Conservation (phyloP, 2,113 vertebrate genomes). For the Eira barbara region DNA sequence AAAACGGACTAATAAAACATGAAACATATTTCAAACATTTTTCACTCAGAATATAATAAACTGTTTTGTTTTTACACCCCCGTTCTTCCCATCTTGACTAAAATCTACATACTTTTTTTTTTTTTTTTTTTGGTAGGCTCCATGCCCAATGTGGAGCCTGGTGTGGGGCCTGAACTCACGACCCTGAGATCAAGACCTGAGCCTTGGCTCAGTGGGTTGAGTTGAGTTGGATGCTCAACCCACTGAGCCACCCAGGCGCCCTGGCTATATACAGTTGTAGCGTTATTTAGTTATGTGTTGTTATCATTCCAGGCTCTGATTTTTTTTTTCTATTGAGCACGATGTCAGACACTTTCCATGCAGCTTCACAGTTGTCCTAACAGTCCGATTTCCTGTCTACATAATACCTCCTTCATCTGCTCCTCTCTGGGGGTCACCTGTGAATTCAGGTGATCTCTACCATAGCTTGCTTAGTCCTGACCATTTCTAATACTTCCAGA, state of each 20-base stretch:
- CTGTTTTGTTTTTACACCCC: not conserved
- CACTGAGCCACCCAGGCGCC: not conserved
- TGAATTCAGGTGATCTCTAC: not conserved
- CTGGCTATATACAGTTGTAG: not conserved
- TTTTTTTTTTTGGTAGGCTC: not conserved
- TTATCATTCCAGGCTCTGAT: not conserved
- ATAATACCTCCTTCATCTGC: not conserved
- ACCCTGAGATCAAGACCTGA: not conserved
- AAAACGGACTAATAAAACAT: not conserved
- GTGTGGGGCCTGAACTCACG: not conserved
- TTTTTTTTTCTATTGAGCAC: not conserved
- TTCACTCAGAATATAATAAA: not conserved
- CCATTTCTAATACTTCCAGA: not conserved
- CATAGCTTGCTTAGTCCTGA: not conserved
- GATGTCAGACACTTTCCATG: not conserved
- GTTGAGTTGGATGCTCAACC: not conserved
- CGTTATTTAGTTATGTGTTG: not conserved
- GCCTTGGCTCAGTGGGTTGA: too few species aligned
- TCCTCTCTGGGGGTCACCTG: not conserved
- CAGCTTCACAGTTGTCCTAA: not conserved
- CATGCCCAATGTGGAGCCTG: not conserved
- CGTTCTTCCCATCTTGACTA: not conserved
- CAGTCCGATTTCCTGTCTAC: not conserved
- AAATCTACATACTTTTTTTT: not conserved
- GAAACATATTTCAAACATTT: not conserved